Percentiles rank a stretch among this genome's conserved stretches.
These are phyloP conservation scores for Melangyna quadrimaculata DNA, from an alignment of 2,888 invertebrate species.

Conservation along the genomic window DNA sequence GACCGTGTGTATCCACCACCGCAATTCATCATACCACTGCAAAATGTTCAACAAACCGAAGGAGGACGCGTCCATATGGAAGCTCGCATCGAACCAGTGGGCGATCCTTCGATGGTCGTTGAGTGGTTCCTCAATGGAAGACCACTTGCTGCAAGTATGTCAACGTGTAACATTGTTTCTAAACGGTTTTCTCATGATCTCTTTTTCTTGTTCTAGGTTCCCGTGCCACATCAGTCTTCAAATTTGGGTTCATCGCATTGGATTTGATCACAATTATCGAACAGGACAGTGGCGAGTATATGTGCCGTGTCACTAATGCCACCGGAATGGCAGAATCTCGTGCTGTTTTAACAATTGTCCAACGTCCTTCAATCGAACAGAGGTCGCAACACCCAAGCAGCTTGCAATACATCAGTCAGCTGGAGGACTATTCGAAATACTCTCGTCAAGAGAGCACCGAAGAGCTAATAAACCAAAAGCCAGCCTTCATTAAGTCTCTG, in stretches of 20 bases:
- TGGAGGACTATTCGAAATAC: constrained; percentile 94
- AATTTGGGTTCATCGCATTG: constrained; percentile 98
- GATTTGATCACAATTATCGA: constrained; percentile 93
- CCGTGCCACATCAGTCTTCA: constrained; percentile 95
- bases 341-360: constrained; percentile 90
- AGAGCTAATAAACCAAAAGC: constrained; percentile 90
- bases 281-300: constrained; percentile 94
- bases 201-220: constrained; percentile 86
- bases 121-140: constrained; percentile 97
- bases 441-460: constrained; percentile 92
- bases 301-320: constrained; percentile 92
- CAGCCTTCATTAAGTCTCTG: constrained; percentile 93
- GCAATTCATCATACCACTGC: constrained; percentile 93
- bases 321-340: constrained; percentile 93
- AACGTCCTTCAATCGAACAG: constrained; percentile 91
- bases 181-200: background rate
- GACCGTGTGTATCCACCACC: constrained; percentile 95
- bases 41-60: constrained; percentile 91
- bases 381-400: constrained; percentile 95
- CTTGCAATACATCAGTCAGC: constrained; percentile 93
- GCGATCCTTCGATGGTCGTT: constrained; percentile 97
- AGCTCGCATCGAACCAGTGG: constrained; percentile 97
- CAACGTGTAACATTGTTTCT: background rate
- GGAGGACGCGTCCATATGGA: constrained; percentile 98
- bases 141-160: constrained; percentile 95